These are phyloP conservation scores for Tamias sibiricus DNA, from an alignment of 2,113 vertebrate genomes.

Conservation along the genomic window DNA sequence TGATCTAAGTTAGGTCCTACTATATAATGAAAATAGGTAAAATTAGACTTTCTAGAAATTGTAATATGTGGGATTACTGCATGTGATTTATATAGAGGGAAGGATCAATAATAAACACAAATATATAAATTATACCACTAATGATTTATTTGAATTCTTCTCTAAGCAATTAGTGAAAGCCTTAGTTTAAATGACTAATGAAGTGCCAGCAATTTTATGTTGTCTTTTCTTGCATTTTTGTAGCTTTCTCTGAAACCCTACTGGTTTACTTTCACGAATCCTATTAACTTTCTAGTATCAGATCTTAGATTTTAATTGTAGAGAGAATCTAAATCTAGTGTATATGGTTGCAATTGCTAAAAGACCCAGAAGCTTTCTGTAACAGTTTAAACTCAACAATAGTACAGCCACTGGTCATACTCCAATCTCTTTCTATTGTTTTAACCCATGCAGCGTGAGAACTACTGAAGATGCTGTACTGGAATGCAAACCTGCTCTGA, in stretches of 20 bases:
- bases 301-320: neutral
- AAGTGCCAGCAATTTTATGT: rapidly evolving
- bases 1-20: neutral
- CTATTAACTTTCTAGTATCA: neutral
- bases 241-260: neutral
- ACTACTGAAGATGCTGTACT: neutral
- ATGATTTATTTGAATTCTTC: neutral
- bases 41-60: neutral
- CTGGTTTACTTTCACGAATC: neutral
- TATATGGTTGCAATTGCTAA: neutral
- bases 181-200: neutral
- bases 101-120: neutral
- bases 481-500: neutral
- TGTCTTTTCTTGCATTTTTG: neutral
- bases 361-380: neutral
- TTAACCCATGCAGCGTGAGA: neutral
- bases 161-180: neutral
- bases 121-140: neutral
- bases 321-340: slow-evolving; percentile 8
- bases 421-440: neutral
- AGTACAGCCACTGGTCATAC: neutral
- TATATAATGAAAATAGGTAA: neutral
- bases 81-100: neutral
- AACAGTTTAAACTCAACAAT: neutral
- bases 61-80: neutral